These are phyloP conservation scores for Nomada hirtipes DNA, from an alignment of 2,888 invertebrate species.

Conservation along the genomic window DNA sequence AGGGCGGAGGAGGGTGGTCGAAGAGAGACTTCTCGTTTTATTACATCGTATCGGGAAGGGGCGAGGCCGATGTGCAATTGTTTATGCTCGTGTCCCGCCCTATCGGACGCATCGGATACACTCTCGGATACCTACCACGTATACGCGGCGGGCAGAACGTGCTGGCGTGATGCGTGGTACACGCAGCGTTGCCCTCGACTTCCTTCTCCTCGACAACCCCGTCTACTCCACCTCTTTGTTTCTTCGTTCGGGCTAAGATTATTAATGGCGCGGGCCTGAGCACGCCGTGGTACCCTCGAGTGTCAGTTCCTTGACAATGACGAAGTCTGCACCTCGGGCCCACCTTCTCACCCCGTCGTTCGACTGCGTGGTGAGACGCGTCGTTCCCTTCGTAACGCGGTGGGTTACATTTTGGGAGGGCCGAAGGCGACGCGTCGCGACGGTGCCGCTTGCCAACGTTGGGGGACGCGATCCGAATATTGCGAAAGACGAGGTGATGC, in stretches of 20 bases:
- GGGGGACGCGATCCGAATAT: no score
- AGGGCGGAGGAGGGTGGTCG: conserved; percentile 36
- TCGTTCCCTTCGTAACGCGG: background rate
- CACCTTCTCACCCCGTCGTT: conserved; percentile 39
- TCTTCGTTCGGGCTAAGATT: conserved; percentile 73
- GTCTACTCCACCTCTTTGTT: conserved; percentile 59
- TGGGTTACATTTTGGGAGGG: no score
- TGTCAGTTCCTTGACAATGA: conserved; percentile 74
- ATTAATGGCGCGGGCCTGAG: conserved; percentile 71
- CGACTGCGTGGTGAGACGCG: conserved; percentile 23
- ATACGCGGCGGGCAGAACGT: conserved; percentile 43
- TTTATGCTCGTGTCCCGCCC: conserved; percentile 83
- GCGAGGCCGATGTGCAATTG: conserved; percentile 83
- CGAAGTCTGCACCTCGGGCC: conserved; percentile 71
- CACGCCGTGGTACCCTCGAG: conserved; percentile 57
- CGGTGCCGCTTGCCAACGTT: no score
- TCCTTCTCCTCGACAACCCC: conserved; percentile 27
- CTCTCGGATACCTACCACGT: conserved; percentile 67
- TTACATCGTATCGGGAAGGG: conserved; percentile 79
- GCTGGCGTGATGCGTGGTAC: conserved; percentile 48
- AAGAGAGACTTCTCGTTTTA: conserved; percentile 74
- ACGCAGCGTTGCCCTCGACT: conserved; percentile 48
- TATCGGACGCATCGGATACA: conserved; percentile 81
- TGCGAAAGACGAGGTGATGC: no score
- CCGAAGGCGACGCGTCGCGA: no score